phyloP scores from a whole-genome alignment of 2,797 vertebrate species.

The Helicolenus hilgendorfi region DNA sequence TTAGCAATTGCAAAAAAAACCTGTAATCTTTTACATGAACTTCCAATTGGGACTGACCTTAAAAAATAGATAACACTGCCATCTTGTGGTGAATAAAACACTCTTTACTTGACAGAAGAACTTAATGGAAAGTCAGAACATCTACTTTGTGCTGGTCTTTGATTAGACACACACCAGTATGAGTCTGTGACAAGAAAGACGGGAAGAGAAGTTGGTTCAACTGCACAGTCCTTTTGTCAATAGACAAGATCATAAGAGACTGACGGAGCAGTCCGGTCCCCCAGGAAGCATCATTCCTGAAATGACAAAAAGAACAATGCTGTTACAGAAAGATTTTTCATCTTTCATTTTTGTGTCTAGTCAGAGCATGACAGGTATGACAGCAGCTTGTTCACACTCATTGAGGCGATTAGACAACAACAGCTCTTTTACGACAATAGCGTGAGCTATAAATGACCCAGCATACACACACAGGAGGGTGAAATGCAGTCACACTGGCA shows the following conservation, averaged over 20 bases:
- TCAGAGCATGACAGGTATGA: slow-evolving; percentile 5
- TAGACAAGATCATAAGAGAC: not conserved
- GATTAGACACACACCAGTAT: not conserved
- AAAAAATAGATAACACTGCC: slow-evolving; percentile 32
- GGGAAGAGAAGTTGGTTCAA: not conserved
- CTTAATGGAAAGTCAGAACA: not conserved
- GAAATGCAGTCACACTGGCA: not conserved
- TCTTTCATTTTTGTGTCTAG: not conserved
- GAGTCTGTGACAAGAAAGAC: not conserved
- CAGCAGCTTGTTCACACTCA: not conserved
- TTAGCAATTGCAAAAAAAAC: not conserved
- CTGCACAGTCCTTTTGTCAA: not conserved
- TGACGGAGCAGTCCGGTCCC: not conserved
- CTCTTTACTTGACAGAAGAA: not conserved
- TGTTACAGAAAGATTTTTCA: slow-evolving; percentile 38
- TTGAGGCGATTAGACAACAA: not conserved
- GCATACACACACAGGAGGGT: not conserved
- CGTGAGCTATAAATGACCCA: not conserved
- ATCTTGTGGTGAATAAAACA: slow-evolving; percentile 53
- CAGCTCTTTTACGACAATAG: not conserved
- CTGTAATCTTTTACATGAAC: not conserved
- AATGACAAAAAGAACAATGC: slow-evolving; percentile 59
- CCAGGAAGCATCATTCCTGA: slow-evolving; percentile 64
- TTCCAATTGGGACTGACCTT: not conserved
- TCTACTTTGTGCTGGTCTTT: not conserved